These are phyloP conservation scores for Geodia barretti DNA, from an alignment of 37 sponge, comb jelly and placozoan species.

Conservation along the genomic window DNA sequence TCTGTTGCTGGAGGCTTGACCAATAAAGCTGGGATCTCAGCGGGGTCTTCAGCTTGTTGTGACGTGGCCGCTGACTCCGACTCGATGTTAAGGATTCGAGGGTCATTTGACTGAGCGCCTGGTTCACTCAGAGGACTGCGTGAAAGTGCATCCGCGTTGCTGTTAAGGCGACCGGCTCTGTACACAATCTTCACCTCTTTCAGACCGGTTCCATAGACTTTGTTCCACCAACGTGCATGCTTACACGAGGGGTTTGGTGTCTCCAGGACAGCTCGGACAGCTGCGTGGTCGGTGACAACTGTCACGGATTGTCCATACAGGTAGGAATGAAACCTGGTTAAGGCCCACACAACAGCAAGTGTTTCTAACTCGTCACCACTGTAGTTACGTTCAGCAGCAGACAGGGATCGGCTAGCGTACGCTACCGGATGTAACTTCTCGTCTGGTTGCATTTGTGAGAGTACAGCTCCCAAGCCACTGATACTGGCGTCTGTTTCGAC, in stretches of 20 bases:
- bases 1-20: too few species aligned
- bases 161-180: constrained; percentile 2
- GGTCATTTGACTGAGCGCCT: background rate
- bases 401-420: constrained; percentile 14
- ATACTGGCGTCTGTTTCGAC: constrained; percentile 36
- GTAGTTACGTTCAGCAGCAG: constrained; percentile 9
- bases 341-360: background rate
- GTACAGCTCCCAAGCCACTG: background rate
- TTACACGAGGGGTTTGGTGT: background rate
- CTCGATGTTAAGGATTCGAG: too few species aligned
- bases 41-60: too few species aligned
- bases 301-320: background rate
- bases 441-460: constrained; percentile 13
- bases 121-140: too few species aligned
- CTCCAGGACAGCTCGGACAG: background rate
- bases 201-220: background rate
- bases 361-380: background rate
- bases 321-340: background rate
- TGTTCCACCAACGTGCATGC: background rate
- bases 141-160: constrained; percentile 6
- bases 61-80: too few species aligned
- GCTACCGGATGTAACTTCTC: constrained; percentile 9
- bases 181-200: constrained; percentile 11
- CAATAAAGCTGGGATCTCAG: too few species aligned
- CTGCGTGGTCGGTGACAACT: constrained; percentile 3